A percentile compares a stretch with the other conserved stretches of the same genome.
Conservation (phyloP, 2,113 vertebrate genomes). For the Alces alces region DNA sequence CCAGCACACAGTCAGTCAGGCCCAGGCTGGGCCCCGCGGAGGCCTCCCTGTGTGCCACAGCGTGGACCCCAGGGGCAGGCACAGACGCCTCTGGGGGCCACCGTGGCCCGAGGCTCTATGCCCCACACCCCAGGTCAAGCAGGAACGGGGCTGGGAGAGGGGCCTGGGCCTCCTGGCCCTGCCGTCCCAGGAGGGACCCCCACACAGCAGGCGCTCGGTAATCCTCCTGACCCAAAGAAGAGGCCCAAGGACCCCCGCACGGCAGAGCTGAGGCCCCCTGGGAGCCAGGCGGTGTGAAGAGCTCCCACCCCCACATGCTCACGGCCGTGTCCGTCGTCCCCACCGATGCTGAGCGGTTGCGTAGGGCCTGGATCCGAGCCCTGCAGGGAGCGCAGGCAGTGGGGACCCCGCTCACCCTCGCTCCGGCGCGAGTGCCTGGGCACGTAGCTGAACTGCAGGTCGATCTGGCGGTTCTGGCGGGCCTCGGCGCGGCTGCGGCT, state of each 20-base stretch:
- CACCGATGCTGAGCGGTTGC: fast-evolving
- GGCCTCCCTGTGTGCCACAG: not conserved
- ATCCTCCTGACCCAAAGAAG: not conserved
- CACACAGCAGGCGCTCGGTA: not conserved
- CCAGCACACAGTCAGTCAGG: slow-evolving; percentile 8
- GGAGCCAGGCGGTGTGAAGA: not conserved
- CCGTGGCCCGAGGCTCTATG: not conserved
- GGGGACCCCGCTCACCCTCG: slow-evolving; percentile 81
- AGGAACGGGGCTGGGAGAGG: not conserved
- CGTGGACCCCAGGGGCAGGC: fast-evolving
- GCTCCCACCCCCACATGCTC: fast-evolving
- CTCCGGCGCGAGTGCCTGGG: slow-evolving; percentile 86
- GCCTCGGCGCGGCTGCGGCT: slow-evolving; percentile 97
- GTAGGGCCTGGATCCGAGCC: not conserved
- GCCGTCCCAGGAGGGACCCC: not conserved
- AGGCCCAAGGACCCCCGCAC: not conserved
- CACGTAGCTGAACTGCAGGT: slow-evolving; percentile 92
- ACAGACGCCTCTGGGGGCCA: not conserved
- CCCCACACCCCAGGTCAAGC: not conserved
- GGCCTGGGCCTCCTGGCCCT: not conserved
- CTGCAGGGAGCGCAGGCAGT: not conserved
- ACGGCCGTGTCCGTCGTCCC: not conserved
- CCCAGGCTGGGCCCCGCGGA: not conserved
- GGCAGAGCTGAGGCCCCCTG: not conserved
- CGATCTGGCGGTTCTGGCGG: slow-evolving; percentile 96